Evolutionary conservation across 2,113 vertebrate species (phyloP).

Genomic region (Anser brachyrhynchus): DNA sequence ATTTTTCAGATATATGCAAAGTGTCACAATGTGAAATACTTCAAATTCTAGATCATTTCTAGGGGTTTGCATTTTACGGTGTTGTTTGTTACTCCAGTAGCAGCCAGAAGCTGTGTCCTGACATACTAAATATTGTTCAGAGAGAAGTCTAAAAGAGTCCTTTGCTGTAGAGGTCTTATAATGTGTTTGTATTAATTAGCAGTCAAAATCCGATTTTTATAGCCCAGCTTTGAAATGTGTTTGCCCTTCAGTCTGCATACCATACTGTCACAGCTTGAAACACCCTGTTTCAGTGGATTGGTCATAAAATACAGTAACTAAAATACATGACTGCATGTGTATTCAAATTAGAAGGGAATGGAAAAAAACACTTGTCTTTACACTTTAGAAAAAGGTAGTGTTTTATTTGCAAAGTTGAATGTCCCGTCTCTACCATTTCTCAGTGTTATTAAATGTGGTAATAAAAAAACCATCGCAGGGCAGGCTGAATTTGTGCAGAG

Average conservation of each 20-base stretch:
- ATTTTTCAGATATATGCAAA: neutral
- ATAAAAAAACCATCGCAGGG: neutral
- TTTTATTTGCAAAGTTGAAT: neutral
- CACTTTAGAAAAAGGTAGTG: neutral
- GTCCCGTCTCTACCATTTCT: neutral
- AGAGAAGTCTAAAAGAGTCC: neutral
- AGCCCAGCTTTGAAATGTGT: neutral
- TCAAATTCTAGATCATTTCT: neutral
- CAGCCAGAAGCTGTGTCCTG: neutral
- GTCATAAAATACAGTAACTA: neutral
- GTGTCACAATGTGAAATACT: neutral
- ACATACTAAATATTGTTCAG: neutral
- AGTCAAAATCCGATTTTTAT: conserved; percentile 36
- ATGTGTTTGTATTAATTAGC: conserved; percentile 32
- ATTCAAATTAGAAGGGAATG: neutral
- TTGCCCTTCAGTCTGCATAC: conserved; percentile 15
- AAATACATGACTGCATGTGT: neutral
- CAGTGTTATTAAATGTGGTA: neutral
- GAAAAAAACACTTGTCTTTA: neutral
- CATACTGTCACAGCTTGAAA: neutral
- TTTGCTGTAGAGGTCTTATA: neutral
- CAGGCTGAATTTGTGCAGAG: neutral
- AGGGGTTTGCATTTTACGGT: neutral
- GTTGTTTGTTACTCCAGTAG: neutral
- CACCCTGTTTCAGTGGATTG: neutral